Evolutionary conservation across 2,888 invertebrate genomes (phyloP).

Genomic region (Teleogryllus oceanicus): DNA sequence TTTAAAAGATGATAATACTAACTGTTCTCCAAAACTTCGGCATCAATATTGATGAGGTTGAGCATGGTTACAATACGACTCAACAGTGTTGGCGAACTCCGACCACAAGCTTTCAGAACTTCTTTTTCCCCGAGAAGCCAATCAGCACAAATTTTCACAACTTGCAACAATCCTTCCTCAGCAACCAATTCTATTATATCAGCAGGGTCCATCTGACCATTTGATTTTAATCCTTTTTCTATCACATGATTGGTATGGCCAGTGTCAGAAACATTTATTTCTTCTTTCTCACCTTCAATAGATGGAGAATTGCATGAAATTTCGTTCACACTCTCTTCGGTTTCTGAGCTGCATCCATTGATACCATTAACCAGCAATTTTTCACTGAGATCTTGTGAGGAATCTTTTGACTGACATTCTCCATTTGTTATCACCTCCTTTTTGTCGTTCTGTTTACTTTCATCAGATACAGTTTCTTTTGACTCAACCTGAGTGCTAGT

Average conservation of each 20-base stretch:
- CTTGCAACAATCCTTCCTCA: constrained; percentile 60
- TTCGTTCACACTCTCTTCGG: background rate
- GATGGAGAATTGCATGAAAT: background rate
- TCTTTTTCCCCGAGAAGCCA: constrained; percentile 77
- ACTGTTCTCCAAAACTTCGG: constrained; percentile 59
- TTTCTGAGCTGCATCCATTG: background rate
- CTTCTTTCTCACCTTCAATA: background rate
- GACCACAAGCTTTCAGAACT: constrained; percentile 72
- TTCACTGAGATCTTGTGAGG: background rate
- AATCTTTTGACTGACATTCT: background rate
- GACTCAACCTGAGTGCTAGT: constrained; percentile 4
- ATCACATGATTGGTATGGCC: background rate
- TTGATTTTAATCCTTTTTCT: background rate
- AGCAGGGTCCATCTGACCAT: constrained; percentile 49
- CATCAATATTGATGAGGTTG: constrained; percentile 74
- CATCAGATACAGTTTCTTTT: background rate
- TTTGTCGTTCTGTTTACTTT: constrained; percentile 26
- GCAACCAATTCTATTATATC: constrained; percentile 58
- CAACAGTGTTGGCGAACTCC: constrained; percentile 76
- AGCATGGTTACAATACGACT: constrained; percentile 74
- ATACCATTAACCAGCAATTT: constrained; percentile 3
- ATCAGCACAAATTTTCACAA: constrained; percentile 75
- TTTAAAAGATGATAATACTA: constrained; percentile 30
- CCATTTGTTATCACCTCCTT: constrained; percentile 36
- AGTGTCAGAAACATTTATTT: background rate